Evolutionary conservation across 1,140 invertebrate species (phyloP).

Genomic region (Apocrypta bakeri): DNA sequence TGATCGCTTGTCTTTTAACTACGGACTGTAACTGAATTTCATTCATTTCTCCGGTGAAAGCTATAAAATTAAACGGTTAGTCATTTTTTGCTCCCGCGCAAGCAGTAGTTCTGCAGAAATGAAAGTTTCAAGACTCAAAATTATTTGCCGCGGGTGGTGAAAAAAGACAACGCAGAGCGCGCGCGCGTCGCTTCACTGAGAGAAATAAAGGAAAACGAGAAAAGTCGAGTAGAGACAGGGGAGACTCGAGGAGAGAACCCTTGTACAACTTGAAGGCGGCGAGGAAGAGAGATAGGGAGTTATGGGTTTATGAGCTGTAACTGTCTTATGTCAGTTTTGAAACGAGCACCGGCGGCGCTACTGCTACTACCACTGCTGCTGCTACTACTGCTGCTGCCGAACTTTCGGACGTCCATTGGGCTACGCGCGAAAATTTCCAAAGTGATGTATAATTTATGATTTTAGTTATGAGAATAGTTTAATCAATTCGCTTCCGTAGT

Average conservation of each 20-base stretch:
- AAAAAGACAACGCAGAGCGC: background rate
- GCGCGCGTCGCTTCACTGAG: background rate
- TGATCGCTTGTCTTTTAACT: background rate
- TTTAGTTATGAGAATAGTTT: conserved; percentile 33
- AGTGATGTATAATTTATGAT: conserved; percentile 42
- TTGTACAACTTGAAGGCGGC: conserved; percentile 23
- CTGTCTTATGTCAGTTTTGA: conserved; percentile 45
- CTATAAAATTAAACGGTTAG: background rate
- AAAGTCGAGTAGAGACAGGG: conserved; percentile 1
- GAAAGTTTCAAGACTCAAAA: conserved; percentile 4
- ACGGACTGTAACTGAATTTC: background rate
- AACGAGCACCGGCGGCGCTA: conserved; percentile 6
- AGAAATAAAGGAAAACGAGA: conserved; percentile 27
- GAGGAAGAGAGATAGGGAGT: conserved; percentile 21
- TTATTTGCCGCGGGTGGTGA: background rate
- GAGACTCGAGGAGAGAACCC: background rate
- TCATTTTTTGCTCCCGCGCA: background rate
- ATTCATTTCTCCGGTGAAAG: background rate
- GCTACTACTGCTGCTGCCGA: background rate
- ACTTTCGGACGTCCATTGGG: conserved; percentile 20
- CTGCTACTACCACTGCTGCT: background rate
- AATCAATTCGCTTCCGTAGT: conserved; percentile 27
- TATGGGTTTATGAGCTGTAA: conserved; percentile 45
- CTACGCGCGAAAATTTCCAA: conserved; percentile 38
- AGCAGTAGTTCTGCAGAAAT: background rate